These are phyloP conservation scores for Haliaeetus leucogaster DNA, from an alignment of 2,113 vertebrate genomes.

Conservation along the genomic window DNA sequence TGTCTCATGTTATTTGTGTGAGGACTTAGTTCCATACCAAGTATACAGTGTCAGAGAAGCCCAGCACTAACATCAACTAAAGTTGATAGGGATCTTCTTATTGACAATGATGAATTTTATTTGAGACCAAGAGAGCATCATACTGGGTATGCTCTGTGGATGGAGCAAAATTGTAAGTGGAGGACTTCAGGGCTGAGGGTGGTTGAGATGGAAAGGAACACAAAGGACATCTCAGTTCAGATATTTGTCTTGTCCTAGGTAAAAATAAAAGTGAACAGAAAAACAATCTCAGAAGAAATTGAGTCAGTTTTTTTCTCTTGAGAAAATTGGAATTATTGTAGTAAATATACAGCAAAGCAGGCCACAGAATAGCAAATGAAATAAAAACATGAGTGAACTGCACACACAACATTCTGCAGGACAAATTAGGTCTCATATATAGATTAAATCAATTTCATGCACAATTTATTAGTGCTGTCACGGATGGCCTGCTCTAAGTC, in stretches of 20 bases:
- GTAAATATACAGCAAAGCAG: background rate
- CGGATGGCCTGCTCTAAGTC: conserved; percentile 3
- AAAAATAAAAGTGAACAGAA: background rate
- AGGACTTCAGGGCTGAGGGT: background rate
- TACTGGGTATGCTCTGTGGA: background rate
- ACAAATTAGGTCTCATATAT: conserved; percentile 55
- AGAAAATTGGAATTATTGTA: conserved; percentile 19
- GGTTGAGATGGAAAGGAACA: background rate
- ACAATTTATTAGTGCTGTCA: conserved; percentile 65
- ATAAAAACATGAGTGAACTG: conserved; percentile 19
- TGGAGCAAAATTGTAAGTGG: background rate
- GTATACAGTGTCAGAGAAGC: background rate
- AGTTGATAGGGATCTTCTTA: background rate
- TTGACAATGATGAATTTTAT: background rate
- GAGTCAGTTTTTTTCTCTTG: background rate
- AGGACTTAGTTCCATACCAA: background rate
- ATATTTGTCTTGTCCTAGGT: background rate
- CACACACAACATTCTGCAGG: background rate
- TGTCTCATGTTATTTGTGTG: background rate
- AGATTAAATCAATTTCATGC: conserved; percentile 71
- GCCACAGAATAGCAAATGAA: background rate
- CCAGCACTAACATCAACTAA: background rate
- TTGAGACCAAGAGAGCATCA: background rate
- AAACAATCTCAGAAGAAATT: background rate
- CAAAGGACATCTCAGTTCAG: background rate